These are phyloP conservation scores for Neotragus moschatus DNA, from an alignment of 2,113 vertebrate species.

Conservation along the genomic window DNA sequence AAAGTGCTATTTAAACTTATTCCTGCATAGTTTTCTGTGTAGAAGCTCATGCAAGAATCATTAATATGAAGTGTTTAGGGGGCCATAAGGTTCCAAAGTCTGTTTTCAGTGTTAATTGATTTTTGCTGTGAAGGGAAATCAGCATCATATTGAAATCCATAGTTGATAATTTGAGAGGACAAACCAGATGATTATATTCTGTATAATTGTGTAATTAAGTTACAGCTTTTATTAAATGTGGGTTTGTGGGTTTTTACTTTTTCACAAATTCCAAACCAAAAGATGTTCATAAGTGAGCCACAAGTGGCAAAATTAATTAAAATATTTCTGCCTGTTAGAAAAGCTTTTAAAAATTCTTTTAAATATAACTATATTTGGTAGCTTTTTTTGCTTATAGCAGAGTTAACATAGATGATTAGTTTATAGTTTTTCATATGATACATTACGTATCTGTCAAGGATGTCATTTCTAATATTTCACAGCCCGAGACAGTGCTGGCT, in stretches of 20 bases:
- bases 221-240: neutral
- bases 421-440: neutral
- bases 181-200: neutral
- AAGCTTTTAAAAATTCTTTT: neutral
- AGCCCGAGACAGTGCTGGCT: neutral
- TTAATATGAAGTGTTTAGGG: neutral
- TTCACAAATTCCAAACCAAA: neutral
- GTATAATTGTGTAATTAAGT: slow-evolving; percentile 7
- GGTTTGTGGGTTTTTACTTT: neutral
- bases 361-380: neutral
- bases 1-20: neutral
- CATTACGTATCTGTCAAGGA: neutral
- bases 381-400: neutral
- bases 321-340: neutral
- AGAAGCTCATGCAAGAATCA: neutral
- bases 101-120: neutral
- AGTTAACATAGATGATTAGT: neutral
- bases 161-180: slow-evolving; percentile 12
- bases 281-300: neutral
- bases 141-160: neutral
- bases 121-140: neutral
- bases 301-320: neutral
- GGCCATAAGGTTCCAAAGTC: neutral
- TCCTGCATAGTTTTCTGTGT: neutral
- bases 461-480: neutral